Base-by-base conservation (phyloP, 2,797 vertebrate species). In the Centroberyx gerrardi region DNA sequence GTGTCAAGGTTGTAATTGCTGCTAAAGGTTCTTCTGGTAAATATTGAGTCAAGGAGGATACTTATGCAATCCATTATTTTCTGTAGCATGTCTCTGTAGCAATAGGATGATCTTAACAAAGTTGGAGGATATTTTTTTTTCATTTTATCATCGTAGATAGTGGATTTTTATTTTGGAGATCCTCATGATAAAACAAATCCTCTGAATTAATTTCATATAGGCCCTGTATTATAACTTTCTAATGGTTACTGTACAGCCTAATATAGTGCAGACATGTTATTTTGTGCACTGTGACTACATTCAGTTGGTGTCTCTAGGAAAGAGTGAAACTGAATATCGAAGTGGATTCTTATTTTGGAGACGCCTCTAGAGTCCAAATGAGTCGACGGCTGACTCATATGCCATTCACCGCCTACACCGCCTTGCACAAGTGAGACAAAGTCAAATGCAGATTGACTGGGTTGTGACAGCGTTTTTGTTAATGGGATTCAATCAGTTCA, bases 311-410 rank as follows among this genome's bases (percentile, higher is more conserved):
- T 49, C n/a, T 18, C 7, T 51, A 46, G 27, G 55, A 60, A 55
- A 54, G 38, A 38, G 48, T 74, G 80, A 42, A 85, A 61, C 49
- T 31, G 15, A 0, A 31, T 58, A 60, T 44, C 22, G 53, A 40
- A 60, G 38, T 68, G 18, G 63, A 40, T 61, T 68, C 82, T 80
- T 77, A 61, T 72, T 82, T 74, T n/a, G 58, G 52, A 36, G 67
- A 66, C 22, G 64, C 62, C 56, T 40, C 9, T 28, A 80, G 28
- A 82, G 68, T 78, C 51, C 59, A 53, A 18, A 63, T 83, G 80
- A 89, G 74, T 87, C 82, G 86, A 33, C 5, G 59, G n/a, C 13
- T 84, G 80, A 89, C 74, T 90, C 78, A 81, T 72, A 36, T 78
- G 60, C 4, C 78, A 68, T 67, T 76, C 71, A 68, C 55, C 78